phyloP scores from a whole-genome alignment of 2,888 invertebrate species.

The Agapostemon virescens region DNA sequence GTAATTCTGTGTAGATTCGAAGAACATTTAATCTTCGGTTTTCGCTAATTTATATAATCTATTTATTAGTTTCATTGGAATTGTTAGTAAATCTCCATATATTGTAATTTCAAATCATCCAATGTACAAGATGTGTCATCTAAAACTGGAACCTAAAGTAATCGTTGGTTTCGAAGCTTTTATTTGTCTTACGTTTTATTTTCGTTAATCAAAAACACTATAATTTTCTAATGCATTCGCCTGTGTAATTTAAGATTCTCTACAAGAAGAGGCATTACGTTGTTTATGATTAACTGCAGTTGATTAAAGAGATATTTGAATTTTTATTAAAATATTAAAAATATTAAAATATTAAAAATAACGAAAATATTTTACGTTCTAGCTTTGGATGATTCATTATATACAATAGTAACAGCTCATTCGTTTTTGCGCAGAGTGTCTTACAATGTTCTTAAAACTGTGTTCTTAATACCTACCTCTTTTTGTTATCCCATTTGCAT shows the following conservation, averaged over 20 bases:
- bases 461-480: no score
- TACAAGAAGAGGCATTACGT: not conserved
- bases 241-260: not conserved
- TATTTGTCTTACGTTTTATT: not conserved
- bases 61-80: not conserved
- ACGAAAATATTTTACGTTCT: not conserved
- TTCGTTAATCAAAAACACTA: not conserved
- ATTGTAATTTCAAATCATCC: constrained; percentile 13
- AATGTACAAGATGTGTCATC: not conserved
- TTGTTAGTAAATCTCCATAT: not conserved
- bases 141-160: not conserved
- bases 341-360: not conserved
- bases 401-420: not conserved
- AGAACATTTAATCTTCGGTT: not conserved
- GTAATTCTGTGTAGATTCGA: constrained; percentile 29
- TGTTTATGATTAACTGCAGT: not conserved
- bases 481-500: not conserved
- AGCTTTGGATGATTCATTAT: not conserved
- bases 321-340: not conserved
- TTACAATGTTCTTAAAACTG: not conserved
- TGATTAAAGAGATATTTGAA: not conserved
- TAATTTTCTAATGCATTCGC: not conserved
- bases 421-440: not conserved
- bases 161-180: not conserved
- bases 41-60: not conserved